Evolutionary conservation across 2,888 invertebrate genomes (phyloP).

Genomic region (Lasioglossum vierecki): DNA sequence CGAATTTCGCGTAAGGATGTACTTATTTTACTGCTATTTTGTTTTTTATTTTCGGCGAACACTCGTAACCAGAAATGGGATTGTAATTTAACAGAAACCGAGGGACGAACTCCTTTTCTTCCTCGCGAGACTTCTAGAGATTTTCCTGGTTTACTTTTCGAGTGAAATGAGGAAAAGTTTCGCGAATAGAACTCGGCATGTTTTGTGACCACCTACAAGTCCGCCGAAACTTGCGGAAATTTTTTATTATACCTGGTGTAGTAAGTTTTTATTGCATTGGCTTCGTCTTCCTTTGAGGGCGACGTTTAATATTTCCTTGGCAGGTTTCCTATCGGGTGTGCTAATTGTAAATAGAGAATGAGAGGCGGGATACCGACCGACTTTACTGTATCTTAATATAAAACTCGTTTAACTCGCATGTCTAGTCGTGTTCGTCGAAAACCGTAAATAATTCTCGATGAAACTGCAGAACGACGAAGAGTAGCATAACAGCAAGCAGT

Average conservation of each 20-base stretch:
- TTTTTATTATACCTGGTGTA: slow-evolving; percentile 22
- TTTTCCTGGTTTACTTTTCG: slow-evolving; percentile 38
- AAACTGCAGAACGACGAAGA: slow-evolving; percentile 67
- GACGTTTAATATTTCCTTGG: background rate
- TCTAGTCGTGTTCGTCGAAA: background rate
- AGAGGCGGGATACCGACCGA: background rate
- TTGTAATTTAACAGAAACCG: slow-evolving; percentile 42
- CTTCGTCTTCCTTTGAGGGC: background rate
- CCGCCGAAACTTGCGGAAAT: slow-evolving; percentile 27
- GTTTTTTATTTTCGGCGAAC: background rate
- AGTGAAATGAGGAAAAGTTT: slow-evolving; percentile 52
- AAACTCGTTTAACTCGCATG: background rate
- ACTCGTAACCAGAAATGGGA: slow-evolving; percentile 16
- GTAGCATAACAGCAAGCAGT: slow-evolving; percentile 39
- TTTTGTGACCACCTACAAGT: slow-evolving; percentile 39
- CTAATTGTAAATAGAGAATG: background rate
- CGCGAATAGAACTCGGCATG: slow-evolving; percentile 27
- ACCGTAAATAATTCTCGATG: slow-evolving; percentile 16
- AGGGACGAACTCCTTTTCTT: slow-evolving; percentile 24
- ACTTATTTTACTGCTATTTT: background rate
- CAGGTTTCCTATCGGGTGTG: background rate
- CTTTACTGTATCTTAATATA: background rate
- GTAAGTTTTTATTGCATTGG: slow-evolving; percentile 29
- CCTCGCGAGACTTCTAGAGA: slow-evolving; percentile 24
- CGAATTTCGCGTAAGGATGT: background rate